phyloP scores from a whole-genome alignment of 2,888 invertebrate species.

The Nyleta sp. region DNA sequence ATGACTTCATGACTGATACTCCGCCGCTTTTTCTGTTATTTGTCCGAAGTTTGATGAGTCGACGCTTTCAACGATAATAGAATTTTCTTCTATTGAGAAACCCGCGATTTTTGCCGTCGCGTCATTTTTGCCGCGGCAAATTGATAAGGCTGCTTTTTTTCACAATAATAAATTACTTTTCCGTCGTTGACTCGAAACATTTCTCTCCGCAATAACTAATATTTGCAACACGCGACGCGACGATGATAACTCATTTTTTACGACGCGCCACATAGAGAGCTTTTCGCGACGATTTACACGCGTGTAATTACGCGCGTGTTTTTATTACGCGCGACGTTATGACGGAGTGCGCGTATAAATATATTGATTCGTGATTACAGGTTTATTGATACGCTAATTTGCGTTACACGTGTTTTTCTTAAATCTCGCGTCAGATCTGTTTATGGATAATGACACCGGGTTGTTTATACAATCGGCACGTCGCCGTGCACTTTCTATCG shows the following conservation, averaged over 20 bases:
- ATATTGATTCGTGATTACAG: slow-evolving; percentile 32
- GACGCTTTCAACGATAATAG: slow-evolving; percentile 20
- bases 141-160: slow-evolving; percentile 5
- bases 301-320: slow-evolving; percentile 17
- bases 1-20: slow-evolving; percentile 50
- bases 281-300: slow-evolving; percentile 18
- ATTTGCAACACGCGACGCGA: slow-evolving; percentile 17
- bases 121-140: background rate
- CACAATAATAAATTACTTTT: slow-evolving; percentile 9
- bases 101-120: slow-evolving; percentile 1
- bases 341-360: slow-evolving; percentile 18
- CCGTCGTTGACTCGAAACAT: background rate
- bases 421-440: slow-evolving; percentile 21
- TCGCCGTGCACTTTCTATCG: slow-evolving; percentile 43
- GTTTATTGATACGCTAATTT: slow-evolving; percentile 42
- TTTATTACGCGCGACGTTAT: slow-evolving; percentile 17
- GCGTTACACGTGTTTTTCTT: slow-evolving; percentile 22
- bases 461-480: slow-evolving; percentile 41
- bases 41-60: slow-evolving; percentile 33
- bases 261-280: slow-evolving; percentile 1
- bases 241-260: slow-evolving; percentile 38
- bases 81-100: slow-evolving; percentile 6
- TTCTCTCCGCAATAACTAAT: slow-evolving; percentile 13
- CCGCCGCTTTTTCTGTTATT: slow-evolving; percentile 26
- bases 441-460: slow-evolving; percentile 21